These are phyloP conservation scores for Pterocles burchelli DNA, from an alignment of 2,113 vertebrate genomes.

Conservation along the genomic window DNA sequence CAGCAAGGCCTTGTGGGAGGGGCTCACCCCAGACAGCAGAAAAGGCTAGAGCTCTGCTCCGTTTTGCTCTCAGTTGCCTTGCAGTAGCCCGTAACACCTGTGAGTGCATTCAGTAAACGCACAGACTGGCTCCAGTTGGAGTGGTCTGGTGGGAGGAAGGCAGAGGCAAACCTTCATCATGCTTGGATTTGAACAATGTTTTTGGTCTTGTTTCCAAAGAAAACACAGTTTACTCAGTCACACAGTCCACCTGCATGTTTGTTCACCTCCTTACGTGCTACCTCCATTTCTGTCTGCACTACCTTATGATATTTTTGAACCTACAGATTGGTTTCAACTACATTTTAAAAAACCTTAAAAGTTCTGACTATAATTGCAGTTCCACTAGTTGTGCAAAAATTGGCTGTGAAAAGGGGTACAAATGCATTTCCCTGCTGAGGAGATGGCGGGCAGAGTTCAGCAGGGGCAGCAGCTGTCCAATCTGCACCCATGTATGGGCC, in stretches of 20 bases:
- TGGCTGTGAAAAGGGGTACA: neutral
- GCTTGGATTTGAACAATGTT: neutral
- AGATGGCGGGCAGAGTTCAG: neutral
- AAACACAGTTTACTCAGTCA: neutral
- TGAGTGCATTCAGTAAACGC: neutral
- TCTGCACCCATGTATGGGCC: neutral
- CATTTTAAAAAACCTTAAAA: neutral
- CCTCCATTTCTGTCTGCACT: fast-evolving
- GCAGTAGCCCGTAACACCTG: neutral
- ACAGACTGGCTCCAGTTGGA: neutral
- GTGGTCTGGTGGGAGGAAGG: neutral
- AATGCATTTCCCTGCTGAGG: neutral
- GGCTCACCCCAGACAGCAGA: neutral
- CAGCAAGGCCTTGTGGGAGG: fast-evolving
- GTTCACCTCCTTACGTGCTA: neutral
- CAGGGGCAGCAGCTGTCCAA: neutral
- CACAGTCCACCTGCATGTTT: neutral
- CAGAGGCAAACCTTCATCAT: neutral
- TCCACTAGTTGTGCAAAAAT: neutral
- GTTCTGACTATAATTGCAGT: neutral
- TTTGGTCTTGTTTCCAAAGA: neutral
- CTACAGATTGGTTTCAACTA: neutral
- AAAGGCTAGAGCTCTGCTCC: neutral
- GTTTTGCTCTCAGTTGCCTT: neutral
- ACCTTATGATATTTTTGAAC: neutral